Conservation (phyloP, 1,140 invertebrate genomes). For the Plectrocnemia conspersa region DNA sequence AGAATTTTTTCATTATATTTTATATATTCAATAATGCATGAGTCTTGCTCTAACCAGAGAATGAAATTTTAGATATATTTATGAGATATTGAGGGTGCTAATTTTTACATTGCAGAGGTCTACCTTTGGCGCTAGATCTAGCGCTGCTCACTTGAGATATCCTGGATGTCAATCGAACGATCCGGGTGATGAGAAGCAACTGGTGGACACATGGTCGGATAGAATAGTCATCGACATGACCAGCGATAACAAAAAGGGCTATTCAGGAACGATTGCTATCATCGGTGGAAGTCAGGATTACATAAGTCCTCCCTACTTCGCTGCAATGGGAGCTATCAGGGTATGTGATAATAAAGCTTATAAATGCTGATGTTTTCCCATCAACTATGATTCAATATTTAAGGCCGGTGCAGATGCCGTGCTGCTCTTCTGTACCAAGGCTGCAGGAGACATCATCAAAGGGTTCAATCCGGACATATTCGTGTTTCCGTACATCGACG, state of each 20-base stretch:
- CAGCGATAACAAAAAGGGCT: no score
- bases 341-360: conserved; percentile 12
- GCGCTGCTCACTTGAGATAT: background rate
- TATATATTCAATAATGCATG: no score
- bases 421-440: conserved; percentile 16
- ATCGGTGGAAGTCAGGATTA: conserved; percentile 10
- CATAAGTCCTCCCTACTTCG: conserved; percentile 16
- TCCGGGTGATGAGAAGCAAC: background rate
- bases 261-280: conserved; percentile 20
- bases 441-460: conserved; percentile 6
- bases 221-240: no score
- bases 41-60: no score
- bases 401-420: conserved; percentile 24
- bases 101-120: no score
- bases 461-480: conserved; percentile 15
- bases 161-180: background rate
- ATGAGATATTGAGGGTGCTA: no score
- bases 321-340: conserved; percentile 22
- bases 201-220: background rate
- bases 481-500: conserved; percentile 13
- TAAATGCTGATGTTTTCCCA: background rate
- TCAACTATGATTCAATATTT: background rate
- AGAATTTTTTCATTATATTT: no score
- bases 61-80: no score
- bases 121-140: no score